Base-by-base conservation (phyloP, 2,113 vertebrate species). In the Enhydra lutris region DNA sequence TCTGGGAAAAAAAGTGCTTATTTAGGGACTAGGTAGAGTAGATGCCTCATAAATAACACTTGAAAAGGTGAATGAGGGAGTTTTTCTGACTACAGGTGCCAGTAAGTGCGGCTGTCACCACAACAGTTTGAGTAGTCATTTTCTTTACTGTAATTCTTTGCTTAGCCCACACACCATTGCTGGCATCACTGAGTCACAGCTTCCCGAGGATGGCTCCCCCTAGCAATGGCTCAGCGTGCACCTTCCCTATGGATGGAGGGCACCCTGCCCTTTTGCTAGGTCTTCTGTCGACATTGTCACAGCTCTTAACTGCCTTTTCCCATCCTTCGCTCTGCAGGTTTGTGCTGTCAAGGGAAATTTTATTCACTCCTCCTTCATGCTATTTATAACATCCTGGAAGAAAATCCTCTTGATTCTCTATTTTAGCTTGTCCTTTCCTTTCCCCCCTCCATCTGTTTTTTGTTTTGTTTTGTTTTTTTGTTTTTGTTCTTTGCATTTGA, bases 141-240 rank as follows among this genome's bases (percentile, higher is more conserved):
- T 85, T 91, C 88, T 94, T 95, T 71, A 79, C 76, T 9, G 34
- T 96, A 93, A 96, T 50, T 83, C 87, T 92, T 95, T 67, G 84
- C 65, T 97, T 91, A 76, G 55, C 55, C 89, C 93, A 85, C 80
- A 92, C 69, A 76, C 81, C 80, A 78, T 63, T 81, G 84, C 65
- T 92, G 97, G 71, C 50, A n/a, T 81, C 88, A 57, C 80, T 94
- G 94, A 98, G 93, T 97, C 97, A 97, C 39, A 80, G 47, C 23
- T 55, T 80, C 69, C 50, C 0, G n/a, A 69, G 36, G 69, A 92
- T 47, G 61, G 42, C 34, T 24, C 24, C 21, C 10, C 20, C 31
- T 45, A 59, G 34, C 23, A 93, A 26, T 0, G 21, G 23, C 50
- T 93, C 79, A 13, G 47, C 12, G 21, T 39, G 24, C 5, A 12